Base-by-base conservation (phyloP, 2,797 vertebrate species). In the Coranthus polyacanthus region DNA sequence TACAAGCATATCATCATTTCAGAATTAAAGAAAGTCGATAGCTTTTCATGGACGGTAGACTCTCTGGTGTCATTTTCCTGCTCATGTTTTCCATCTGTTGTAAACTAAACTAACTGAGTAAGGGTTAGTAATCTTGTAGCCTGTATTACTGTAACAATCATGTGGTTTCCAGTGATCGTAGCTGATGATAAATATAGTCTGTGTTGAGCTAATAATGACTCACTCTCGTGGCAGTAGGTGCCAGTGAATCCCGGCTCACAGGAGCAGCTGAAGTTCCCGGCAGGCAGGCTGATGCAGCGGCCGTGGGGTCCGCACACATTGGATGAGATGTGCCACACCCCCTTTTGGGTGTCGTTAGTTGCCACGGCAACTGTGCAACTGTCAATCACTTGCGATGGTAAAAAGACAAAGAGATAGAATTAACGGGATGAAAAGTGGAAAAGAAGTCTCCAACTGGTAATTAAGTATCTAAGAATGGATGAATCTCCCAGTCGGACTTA, bases 151-250 rank as follows among this genome's bases (percentile, higher is more conserved):
- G 68, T 55, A 62, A 75, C 44, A 75, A 51, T 59, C 44, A 2
- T 70, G 63, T 34, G 56, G 61, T 54, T 68, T 21, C 29, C 63
- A 58, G 26, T 62, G 79, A 67, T 46, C 72, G 80, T 77, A 85
- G 83, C 50, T 55, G 72, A 12, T 69, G 84, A 77, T 76, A 85
- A 68, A 84, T 78, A 77, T 80, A 87, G 78, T 69, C 18, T 34
- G 29, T 18, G 37, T 36, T 1, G 12, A 21, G 47, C 32, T 72
- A 50, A 58, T 34, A 52, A 21, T 55, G 32, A 86, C 97, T 96
- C 94, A 99, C 97, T 99, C 92, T 99, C 96, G 2, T 99, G 97
- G 88, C 97, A 98, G 88, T 99, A 98, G 56, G 86, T 88, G 64
- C 97, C 97, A 2, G 96, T 98, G 89, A 98, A 98, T 56, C 97